phyloP scores from a whole-genome alignment of 2,797 vertebrate species.

The Pantherophis vulpinus region DNA sequence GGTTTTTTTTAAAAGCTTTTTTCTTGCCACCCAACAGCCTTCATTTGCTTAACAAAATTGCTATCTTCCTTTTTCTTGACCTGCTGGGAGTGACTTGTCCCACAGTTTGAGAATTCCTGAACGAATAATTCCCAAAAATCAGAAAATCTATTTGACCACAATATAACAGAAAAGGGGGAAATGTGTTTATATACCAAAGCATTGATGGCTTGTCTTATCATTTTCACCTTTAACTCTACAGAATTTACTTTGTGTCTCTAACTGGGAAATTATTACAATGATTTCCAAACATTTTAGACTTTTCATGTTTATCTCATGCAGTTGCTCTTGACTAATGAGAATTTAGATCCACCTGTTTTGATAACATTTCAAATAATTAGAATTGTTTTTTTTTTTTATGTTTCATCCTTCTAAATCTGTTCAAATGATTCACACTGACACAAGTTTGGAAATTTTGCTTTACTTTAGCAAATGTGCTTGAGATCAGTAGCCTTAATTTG shows the following conservation, averaged over 20 bases:
- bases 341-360: not conserved
- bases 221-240: not conserved
- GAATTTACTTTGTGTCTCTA: not conserved
- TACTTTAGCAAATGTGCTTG: not conserved
- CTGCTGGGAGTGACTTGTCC: not conserved
- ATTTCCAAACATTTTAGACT: not conserved
- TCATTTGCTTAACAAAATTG: not conserved
- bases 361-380: not conserved
- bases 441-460: not conserved
- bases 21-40: not conserved
- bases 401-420: too few species aligned
- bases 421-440: not conserved
- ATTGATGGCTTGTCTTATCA: not conserved
- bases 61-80: not conserved
- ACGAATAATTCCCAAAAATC: not conserved
- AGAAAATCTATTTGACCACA: not conserved
- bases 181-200: not conserved
- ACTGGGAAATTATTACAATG: not conserved
- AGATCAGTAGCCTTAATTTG: not conserved
- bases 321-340: not conserved
- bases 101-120: not conserved
- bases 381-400: not conserved
- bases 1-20: not conserved
- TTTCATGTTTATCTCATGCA: not conserved
- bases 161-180: not conserved